Evolutionary conservation across 2,113 vertebrate species (phyloP).

Genomic region (Tychaedon coryphoeus): DNA sequence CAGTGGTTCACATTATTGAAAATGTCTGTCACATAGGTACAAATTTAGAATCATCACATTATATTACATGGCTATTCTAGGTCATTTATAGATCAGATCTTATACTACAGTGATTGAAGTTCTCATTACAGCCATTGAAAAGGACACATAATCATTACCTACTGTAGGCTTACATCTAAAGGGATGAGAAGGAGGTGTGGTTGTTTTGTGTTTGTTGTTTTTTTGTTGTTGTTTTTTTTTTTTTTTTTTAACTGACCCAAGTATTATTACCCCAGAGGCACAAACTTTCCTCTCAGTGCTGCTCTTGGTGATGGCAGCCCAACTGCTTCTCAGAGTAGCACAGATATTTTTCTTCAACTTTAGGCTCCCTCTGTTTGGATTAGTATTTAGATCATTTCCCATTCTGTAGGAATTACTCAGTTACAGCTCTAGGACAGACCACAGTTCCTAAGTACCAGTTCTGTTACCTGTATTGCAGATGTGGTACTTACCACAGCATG

Average conservation of each 20-base stretch:
- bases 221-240: conserved; percentile 19
- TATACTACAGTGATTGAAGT: conserved; percentile 92
- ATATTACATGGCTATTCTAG: conserved; percentile 97
- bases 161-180: conserved; percentile 81
- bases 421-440: conserved; percentile 43
- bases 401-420: conserved; percentile 52
- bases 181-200: conserved; percentile 68
- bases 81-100: conserved; percentile 94
- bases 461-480: conserved; percentile 63
- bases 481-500: conserved; percentile 77
- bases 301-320: conserved; percentile 47
- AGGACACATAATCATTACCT: conserved; percentile 93
- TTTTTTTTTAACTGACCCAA: conserved; percentile 58
- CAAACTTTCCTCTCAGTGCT: conserved; percentile 55
- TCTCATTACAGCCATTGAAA: conserved; percentile 89
- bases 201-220: background rate
- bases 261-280: conserved; percentile 53
- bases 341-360: background rate
- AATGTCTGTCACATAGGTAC: conserved; percentile 87
- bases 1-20: conserved; percentile 88
- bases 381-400: conserved; percentile 19
- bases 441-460: conserved; percentile 69
- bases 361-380: conserved; percentile 8
- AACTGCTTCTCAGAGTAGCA: conserved; percentile 38
- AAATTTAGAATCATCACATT: conserved; percentile 91